A percentile compares a stretch with the other conserved stretches of the same genome.
Conservation (phyloP, 2,888 invertebrate genomes). For the Bombylius major region DNA sequence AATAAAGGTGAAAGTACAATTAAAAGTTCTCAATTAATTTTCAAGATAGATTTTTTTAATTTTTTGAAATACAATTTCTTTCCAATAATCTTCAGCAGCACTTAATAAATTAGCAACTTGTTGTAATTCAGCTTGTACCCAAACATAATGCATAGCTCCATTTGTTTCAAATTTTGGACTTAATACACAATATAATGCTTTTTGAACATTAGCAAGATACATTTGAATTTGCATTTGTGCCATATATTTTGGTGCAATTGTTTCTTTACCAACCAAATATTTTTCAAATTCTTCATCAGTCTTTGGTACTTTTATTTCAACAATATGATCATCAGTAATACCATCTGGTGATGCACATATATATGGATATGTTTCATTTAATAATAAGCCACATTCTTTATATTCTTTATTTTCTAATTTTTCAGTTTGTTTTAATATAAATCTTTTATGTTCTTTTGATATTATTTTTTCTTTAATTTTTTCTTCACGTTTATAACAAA, state of each 20-base stretch:
- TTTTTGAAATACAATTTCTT: constrained; percentile 29
- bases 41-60: constrained; percentile 27
- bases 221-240: constrained; percentile 36
- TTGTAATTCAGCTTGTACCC: constrained; percentile 34
- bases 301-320: constrained; percentile 34
- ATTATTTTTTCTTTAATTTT: constrained; percentile 27
- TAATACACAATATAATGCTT: constrained; percentile 33
- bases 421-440: constrained; percentile 34
- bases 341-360: constrained; percentile 33
- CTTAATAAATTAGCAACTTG: constrained; percentile 28
- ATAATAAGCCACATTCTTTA: constrained; percentile 28
- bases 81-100: constrained; percentile 33
- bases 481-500: constrained; percentile 30
- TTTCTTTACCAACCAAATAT: constrained; percentile 31
- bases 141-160: constrained; percentile 34
- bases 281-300: constrained; percentile 37
- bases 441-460: constrained; percentile 33
- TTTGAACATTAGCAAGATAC: constrained; percentile 34
- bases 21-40: constrained; percentile 9
- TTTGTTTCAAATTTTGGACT: constrained; percentile 34
- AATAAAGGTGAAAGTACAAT: too few species aligned
- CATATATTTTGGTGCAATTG: constrained; percentile 35
- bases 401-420: constrained; percentile 34
- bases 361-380: constrained; percentile 30
- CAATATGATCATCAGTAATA: constrained; percentile 34